Evolutionary conservation across 2,797 vertebrate species (phyloP).

Genomic region (Rhinichthys osculus): DNA sequence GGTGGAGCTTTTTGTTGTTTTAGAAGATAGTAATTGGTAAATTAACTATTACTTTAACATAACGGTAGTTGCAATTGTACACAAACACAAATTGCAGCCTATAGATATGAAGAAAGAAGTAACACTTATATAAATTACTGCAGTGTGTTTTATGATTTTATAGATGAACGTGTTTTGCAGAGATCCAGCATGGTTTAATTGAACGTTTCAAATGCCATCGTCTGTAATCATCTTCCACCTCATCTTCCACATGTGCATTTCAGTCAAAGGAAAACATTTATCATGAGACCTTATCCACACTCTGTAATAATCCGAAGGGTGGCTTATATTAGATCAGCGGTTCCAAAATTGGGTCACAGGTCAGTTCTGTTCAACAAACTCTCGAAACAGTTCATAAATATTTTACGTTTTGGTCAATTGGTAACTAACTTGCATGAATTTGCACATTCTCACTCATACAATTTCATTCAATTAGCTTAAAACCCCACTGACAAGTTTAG

Average conservation of each 20-base stretch:
- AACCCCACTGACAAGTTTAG: neutral
- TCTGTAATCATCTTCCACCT: slow-evolving; percentile 33
- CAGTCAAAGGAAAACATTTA: slow-evolving; percentile 28
- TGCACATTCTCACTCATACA: neutral
- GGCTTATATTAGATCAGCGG: neutral
- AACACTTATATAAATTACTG: slow-evolving; percentile 6
- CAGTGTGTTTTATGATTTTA: slow-evolving; percentile 16
- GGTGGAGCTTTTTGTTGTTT: neutral
- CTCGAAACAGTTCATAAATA: too few relatives aligned
- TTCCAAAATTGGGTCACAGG: neutral
- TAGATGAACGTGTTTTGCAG: slow-evolving; percentile 2
- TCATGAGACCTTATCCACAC: neutral
- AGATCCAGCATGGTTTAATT: slow-evolving; percentile 39
- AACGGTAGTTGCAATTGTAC: neutral
- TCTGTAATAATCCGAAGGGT: neutral
- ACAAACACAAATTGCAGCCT: neutral
- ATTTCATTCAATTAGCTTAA: neutral
- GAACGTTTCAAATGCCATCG: slow-evolving; percentile 41
- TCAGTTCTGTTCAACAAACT: neutral
- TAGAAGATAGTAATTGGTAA: neutral
- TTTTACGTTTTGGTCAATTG: neutral
- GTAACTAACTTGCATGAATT: neutral
- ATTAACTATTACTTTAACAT: neutral
- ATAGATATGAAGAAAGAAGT: slow-evolving; percentile 7
- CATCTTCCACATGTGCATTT: slow-evolving; percentile 16